Evolutionary conservation across 2,113 vertebrate genomes (phyloP).

Genomic region (Oplegnathus fasciatus): DNA sequence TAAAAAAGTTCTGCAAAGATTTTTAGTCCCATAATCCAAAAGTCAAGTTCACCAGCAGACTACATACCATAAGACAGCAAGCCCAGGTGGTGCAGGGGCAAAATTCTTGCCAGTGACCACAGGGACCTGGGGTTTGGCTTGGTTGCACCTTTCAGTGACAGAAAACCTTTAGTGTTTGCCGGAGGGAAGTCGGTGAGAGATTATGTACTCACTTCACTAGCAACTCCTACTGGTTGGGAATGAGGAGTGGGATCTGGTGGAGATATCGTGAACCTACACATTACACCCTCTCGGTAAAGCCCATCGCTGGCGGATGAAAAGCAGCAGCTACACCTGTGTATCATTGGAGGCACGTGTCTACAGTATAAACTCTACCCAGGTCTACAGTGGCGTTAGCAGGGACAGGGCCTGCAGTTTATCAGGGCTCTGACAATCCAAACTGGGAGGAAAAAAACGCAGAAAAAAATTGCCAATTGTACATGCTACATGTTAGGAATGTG

Average conservation of each 20-base stretch:
- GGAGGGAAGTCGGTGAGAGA: not conserved
- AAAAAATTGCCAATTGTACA: no score
- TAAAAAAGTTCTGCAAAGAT: not conserved
- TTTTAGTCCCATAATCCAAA: not conserved
- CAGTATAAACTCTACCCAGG: not conserved
- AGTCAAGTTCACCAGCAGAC: constrained; percentile 1
- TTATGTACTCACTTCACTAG: not conserved
- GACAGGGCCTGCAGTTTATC: not conserved
- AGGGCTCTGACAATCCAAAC: not conserved
- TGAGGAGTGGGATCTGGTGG: not conserved
- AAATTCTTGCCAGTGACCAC: not conserved
- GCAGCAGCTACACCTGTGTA: not conserved
- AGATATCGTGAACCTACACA: not conserved
- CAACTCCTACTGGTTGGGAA: not conserved
- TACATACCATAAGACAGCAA: constrained; percentile 2
- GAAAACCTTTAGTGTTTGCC: not conserved
- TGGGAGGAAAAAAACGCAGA: not conserved
- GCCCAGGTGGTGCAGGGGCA: constrained; percentile 1
- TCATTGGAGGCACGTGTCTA: not conserved
- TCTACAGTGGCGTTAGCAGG: not conserved
- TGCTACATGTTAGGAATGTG: not conserved
- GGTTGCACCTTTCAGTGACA: not conserved
- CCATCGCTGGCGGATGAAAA: not conserved
- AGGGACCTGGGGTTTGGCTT: not conserved
- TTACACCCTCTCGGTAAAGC: not conserved